Conservation (phyloP, 23 tunicate species). For the Diplosoma virens region DNA sequence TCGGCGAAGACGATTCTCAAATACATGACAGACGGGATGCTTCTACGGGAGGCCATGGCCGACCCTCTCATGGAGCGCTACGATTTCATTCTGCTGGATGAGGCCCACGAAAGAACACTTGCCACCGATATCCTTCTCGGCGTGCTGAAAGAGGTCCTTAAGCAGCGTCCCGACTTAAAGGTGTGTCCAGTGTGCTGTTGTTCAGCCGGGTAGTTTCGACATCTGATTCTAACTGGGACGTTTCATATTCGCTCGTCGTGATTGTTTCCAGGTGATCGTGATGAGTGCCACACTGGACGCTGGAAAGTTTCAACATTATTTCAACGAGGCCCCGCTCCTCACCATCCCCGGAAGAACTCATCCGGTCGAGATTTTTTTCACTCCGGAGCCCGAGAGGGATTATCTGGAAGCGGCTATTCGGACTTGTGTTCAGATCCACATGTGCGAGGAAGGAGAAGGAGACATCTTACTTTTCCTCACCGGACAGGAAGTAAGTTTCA, state of each 20-base stretch:
- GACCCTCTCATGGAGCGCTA: constrained; percentile 97
- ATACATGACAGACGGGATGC: constrained; percentile 99
- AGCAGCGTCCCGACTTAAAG: constrained; percentile 94
- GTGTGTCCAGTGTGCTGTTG: constrained; percentile 2
- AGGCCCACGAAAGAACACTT: constrained; percentile 96
- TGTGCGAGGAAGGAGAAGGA: constrained; percentile 92
- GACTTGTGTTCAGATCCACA: constrained; percentile 94
- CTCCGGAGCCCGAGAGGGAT: constrained; percentile 98
- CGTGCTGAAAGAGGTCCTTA: constrained; percentile 85
- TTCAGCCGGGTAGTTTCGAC: no score
- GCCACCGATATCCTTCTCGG: constrained; percentile 97
- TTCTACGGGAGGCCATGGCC: constrained; percentile 96
- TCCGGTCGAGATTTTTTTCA: constrained; percentile 96
- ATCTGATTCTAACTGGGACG: no score
- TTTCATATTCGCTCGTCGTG: background rate
- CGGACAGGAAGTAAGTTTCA: constrained; percentile 75
- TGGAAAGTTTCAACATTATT: constrained; percentile 92
- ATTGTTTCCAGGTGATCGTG: constrained; percentile 57
- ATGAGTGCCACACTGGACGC: constrained; percentile 99
- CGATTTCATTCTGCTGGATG: constrained; percentile 89
- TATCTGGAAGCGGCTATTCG: constrained; percentile 96
- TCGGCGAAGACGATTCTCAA: constrained; percentile 68
- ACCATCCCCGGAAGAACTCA: constrained; percentile 94
- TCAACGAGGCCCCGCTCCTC: constrained; percentile 92
- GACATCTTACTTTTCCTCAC: constrained; percentile 94